These are phyloP conservation scores for Drusus annulatus DNA, from an alignment of 1,140 invertebrate species.

Conservation along the genomic window DNA sequence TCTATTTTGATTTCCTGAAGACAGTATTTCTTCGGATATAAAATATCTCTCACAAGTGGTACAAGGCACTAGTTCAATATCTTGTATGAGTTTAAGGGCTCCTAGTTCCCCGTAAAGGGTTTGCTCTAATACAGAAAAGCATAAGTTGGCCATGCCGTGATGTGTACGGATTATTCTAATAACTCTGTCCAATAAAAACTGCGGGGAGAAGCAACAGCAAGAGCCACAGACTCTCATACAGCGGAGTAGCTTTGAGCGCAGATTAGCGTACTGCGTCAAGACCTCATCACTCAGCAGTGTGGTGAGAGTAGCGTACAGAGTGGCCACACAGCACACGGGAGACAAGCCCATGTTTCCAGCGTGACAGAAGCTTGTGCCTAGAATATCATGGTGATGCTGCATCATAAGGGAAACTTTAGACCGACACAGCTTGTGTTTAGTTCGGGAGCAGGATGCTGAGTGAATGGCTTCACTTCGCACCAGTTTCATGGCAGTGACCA, in stretches of 20 bases:
- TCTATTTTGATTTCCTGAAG: conserved; percentile 26
- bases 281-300: conserved; percentile 70
- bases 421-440: conserved; percentile 71
- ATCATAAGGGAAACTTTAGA: conserved; percentile 63
- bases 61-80: conserved; percentile 63
- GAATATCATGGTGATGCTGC: conserved; percentile 75
- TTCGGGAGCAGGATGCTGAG: conserved; percentile 68
- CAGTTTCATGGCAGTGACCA: conserved; percentile 74
- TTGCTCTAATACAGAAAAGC: conserved; percentile 71
- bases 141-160: conserved; percentile 61
- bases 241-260: conserved; percentile 71
- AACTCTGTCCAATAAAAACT: conserved; percentile 65
- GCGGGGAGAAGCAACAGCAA: conserved; percentile 77
- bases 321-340: conserved; percentile 73
- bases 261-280: conserved; percentile 63
- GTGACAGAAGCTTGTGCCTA: conserved; percentile 64
- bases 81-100: conserved; percentile 57
- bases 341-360: conserved; percentile 59
- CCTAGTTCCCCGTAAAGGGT: conserved; percentile 75
- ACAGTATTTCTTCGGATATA: conserved; percentile 46
- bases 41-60: conserved; percentile 65
- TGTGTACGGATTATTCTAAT: conserved; percentile 65
- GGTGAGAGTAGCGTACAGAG: conserved; percentile 72
- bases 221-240: conserved; percentile 73
- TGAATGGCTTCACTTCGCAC: conserved; percentile 74